Conservation (phyloP, 2,113 vertebrate species). For the Chloropsis cyanopogon region DNA sequence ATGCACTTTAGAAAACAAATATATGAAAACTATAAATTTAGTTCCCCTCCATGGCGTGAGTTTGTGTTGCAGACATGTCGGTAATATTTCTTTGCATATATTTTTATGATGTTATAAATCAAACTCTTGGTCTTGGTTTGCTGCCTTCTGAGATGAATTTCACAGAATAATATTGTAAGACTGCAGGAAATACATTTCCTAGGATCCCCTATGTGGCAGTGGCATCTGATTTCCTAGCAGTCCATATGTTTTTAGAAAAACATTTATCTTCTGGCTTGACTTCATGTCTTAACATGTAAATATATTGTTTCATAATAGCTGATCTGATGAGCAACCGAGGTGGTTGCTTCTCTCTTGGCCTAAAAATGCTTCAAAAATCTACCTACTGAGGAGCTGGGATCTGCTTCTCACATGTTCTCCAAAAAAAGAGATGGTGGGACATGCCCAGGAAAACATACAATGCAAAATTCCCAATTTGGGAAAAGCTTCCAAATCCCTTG, state of each 20-base stretch:
- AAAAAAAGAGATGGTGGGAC: background rate
- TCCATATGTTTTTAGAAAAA: background rate
- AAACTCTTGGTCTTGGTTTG: background rate
- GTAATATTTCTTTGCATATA: background rate
- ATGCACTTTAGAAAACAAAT: background rate
- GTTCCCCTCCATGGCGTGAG: background rate
- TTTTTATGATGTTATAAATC: conserved; percentile 4
- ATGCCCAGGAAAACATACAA: background rate
- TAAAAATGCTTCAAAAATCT: background rate
- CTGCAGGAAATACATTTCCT: background rate
- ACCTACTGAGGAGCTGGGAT: background rate
- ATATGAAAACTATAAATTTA: background rate
- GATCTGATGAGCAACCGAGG: background rate
- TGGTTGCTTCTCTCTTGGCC: background rate
- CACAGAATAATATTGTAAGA: background rate
- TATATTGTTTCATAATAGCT: background rate
- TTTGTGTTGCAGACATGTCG: background rate
- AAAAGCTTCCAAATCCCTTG: background rate
- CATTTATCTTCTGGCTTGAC: background rate
- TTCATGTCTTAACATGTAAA: background rate
- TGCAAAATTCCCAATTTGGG: background rate
- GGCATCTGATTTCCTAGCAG: background rate
- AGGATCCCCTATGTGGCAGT: background rate
- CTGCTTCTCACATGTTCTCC: background rate
- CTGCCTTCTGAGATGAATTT: background rate